Conservation (phyloP, 2,888 invertebrate genomes). For the Gandaritis pyraliata region DNA sequence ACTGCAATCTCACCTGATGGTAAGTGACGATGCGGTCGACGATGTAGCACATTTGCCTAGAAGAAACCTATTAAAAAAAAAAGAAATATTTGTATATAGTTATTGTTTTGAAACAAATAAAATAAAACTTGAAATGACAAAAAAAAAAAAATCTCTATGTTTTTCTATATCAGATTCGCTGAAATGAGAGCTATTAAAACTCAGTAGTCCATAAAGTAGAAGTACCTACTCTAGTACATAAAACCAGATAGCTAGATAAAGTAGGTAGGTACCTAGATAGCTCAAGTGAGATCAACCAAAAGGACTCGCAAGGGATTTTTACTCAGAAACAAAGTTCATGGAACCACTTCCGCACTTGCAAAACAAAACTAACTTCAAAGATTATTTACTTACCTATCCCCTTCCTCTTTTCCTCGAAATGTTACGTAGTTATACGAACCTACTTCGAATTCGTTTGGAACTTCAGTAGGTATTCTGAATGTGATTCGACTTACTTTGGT, state of each 20-base stretch:
- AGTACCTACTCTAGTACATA: not conserved
- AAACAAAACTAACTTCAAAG: conserved; percentile 13
- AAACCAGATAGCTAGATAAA: not conserved
- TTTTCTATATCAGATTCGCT: not conserved
- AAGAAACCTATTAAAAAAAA: too few relatives aligned
- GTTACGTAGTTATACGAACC: conserved; percentile 6
- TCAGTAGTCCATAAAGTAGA: not conserved
- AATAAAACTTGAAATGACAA: too few relatives aligned
- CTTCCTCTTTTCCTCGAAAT: conserved; percentile 7
- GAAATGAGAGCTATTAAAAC: conserved; percentile 3
- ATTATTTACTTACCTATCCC: conserved; percentile 7
- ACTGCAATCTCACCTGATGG: too few relatives aligned
- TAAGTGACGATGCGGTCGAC: too few relatives aligned
- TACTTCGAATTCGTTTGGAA: conserved; percentile 31
- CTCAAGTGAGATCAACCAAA: conserved; percentile 14
- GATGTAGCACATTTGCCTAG: too few relatives aligned
- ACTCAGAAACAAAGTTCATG: conserved; percentile 7
- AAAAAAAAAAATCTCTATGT: too few relatives aligned
- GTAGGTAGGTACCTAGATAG: not conserved
- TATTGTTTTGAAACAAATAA: too few relatives aligned
- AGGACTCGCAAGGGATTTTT: conserved; percentile 13
- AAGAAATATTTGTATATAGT: too few relatives aligned
- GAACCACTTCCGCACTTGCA: conserved; percentile 14
- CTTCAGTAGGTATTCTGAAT: conserved; percentile 2
- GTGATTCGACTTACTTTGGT: conserved; percentile 12